Evolutionary conservation across 92 coral and sea anemone genomes (phyloP), one percentile per base, ranked within the genome.

Genomic region (Phenganax marumi): DNA sequence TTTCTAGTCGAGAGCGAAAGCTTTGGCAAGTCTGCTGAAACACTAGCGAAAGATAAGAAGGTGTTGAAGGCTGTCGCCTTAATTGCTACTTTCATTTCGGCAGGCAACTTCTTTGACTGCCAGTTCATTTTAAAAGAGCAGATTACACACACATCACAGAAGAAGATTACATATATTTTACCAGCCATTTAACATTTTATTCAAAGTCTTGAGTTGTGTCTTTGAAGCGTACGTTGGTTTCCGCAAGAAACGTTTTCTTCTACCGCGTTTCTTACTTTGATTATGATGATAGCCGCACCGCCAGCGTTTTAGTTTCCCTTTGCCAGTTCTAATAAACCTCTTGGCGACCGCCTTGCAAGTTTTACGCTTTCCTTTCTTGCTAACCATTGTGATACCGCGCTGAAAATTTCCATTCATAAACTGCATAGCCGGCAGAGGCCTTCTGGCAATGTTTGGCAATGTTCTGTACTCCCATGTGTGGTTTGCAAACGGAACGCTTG

Each of bases 131-230:
- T 33, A 33, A 33, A 33, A 0, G 0, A 33, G 43, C 2, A 33
- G 43, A 33, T 5, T 33, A 1, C 43, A 33, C 43, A 33, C 43
- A 1, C 43, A 33, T 33, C 43, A 33, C 43, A 33, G 43, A 33
- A 56, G 17, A 14, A 14, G 63, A 56, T 56, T 21, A 56, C 63
- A 14, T 14, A 56, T 56, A 43, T 49, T 12, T n/a, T 75, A 91
- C 97, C 98, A 89, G 33, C 97, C 97, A 86, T 89, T 93, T 57
- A 94, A 88, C 98, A 94, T 94, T 62, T 94, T 92, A 87, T 94
- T 94, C 25, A 90, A 84, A 46, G 90, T 77, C 78, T 94, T 94
- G 2, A 92, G 89, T 33, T 94, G 98, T 54, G 87, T 90, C 78
- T 94, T 94, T 14, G 91, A 88, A 12, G 73, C 91, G 53, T 92